Evolutionary conservation across 2,888 invertebrate genomes (phyloP).

Genomic region (Nematopogon swammerdamellus): DNA sequence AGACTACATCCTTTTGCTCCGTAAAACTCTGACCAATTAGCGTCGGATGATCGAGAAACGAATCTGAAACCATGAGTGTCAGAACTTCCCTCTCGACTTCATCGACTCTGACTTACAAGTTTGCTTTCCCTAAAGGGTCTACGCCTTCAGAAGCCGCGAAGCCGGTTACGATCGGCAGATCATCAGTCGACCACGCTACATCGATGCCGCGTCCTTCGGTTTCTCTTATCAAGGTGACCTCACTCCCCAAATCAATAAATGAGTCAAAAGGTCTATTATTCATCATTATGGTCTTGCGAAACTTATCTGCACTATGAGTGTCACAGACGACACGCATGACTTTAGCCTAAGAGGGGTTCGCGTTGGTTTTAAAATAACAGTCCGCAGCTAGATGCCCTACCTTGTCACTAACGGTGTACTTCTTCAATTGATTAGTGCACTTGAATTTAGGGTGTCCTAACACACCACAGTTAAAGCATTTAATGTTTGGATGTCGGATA

Average conservation of each 20-base stretch:
- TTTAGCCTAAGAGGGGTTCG: not conserved
- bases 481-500: too few species aligned
- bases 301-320: not conserved
- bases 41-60: not conserved
- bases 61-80: not conserved
- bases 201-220: not conserved
- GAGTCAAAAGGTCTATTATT: not conserved
- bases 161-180: not conserved
- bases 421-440: too few species aligned
- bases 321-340: not conserved
- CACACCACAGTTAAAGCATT: too few species aligned
- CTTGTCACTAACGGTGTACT: slow-evolving; percentile 4
- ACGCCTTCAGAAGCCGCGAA: not conserved
- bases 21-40: not conserved
- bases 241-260: not conserved
- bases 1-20: not conserved
- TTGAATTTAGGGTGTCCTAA: too few species aligned
- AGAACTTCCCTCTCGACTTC: not conserved
- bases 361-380: too few species aligned
- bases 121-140: not conserved
- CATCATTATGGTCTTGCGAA: not conserved
- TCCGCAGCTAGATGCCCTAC: too few species aligned
- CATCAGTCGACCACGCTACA: not conserved
- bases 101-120: not conserved
- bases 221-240: not conserved